Evolutionary conservation across 1,140 invertebrate genomes (phyloP).

Genomic region (Eurosta solidaginis): DNA sequence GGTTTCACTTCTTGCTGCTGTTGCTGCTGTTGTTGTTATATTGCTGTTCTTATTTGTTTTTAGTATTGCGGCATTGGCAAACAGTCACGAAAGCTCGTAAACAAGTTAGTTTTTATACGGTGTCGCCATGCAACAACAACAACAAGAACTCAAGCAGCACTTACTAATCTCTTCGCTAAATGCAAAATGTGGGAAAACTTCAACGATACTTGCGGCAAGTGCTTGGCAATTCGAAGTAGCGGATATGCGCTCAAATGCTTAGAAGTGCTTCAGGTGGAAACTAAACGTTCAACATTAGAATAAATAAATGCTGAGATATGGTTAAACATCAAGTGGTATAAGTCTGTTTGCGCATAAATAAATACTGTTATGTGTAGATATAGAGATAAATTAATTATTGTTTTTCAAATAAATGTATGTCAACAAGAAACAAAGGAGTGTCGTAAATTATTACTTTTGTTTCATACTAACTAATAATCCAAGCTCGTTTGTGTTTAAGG

Average conservation of each 20-base stretch:
- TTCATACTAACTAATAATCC: no score
- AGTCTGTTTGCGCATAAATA: not conserved
- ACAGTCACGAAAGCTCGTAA: constrained; percentile 20
- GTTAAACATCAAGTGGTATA: not conserved
- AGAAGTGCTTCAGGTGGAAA: not conserved
- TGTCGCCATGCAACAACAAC: not conserved
- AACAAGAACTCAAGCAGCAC: not conserved
- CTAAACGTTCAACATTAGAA: not conserved
- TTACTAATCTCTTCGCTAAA: not conserved
- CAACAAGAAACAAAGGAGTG: not conserved
- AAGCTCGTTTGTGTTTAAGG: no score
- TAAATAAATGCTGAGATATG: not conserved
- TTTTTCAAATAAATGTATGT: not conserved
- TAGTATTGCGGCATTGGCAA: not conserved
- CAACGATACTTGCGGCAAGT: not conserved
- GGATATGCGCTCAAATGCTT: not conserved
- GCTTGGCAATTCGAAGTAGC: not conserved
- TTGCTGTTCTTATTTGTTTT: no score
- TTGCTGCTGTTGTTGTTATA: not conserved
- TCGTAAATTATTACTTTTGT: not conserved
- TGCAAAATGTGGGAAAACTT: constrained; percentile 23
- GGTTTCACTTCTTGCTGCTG: not conserved
- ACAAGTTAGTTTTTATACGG: constrained; percentile 6
- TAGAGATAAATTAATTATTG: not conserved
- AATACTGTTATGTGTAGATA: not conserved